Percentiles rank a stretch among this genome's conserved stretches.
phyloP scores from a whole-genome alignment of 2,888 invertebrate species.

The Drosophila kambysellisi region DNA sequence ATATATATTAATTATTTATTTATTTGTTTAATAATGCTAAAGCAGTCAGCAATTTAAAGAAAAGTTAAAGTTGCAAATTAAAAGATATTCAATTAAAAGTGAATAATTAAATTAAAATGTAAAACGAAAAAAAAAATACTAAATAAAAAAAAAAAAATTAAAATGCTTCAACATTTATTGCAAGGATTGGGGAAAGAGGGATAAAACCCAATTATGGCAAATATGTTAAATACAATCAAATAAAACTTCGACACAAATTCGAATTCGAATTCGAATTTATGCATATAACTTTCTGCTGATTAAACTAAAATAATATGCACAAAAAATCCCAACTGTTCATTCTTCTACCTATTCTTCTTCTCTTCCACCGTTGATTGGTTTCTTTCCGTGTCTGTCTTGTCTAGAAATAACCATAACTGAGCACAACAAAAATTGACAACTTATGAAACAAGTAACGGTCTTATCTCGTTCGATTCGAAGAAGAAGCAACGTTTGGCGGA shows the following conservation, averaged over 20 bases:
- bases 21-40: neutral
- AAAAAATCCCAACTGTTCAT: neutral
- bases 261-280: neutral
- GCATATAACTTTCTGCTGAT: neutral
- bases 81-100: too few species aligned
- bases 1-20: neutral
- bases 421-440: conserved; percentile 5
- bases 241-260: neutral
- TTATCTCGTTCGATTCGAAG: conserved; percentile 9
- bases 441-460: conserved; percentile 2
- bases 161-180: neutral
- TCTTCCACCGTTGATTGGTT: neutral
- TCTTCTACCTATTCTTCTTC: neutral
- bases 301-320: neutral
- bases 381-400: too few species aligned
- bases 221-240: neutral
- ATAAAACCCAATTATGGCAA: neutral
- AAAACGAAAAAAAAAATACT: neutral
- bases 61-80: neutral
- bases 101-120: neutral
- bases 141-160: neutral
- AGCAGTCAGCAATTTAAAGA: neutral
- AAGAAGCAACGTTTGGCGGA: conserved; percentile 12
- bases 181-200: neutral
- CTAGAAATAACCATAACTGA: neutral